These are phyloP conservation scores for Hipposideros larvatus DNA, from an alignment of 2,797 vertebrate genomes.

Conservation along the genomic window DNA sequence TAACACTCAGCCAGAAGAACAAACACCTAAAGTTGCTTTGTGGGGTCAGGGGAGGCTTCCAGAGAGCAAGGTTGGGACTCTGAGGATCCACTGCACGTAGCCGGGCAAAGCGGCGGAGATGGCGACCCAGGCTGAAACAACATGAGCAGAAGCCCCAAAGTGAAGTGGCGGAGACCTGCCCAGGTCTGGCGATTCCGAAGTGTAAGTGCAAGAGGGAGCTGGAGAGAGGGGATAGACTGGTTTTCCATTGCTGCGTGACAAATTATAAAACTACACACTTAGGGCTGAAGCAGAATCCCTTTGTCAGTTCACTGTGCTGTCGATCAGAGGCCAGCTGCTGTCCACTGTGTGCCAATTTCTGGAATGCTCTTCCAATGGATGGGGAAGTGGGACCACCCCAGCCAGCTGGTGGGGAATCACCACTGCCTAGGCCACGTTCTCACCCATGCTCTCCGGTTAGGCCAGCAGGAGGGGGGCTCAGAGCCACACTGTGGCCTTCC, in stretches of 20 bases:
- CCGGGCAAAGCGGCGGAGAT: not conserved
- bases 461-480: not conserved
- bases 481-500: too few relatives aligned
- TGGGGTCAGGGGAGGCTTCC: not conserved
- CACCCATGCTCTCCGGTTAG: too few relatives aligned
- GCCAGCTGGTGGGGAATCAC: not conserved
- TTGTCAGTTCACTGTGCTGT: not conserved
- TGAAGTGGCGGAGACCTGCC: not conserved
- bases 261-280: not conserved
- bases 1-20: not conserved
- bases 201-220: not conserved
- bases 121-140: not conserved
- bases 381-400: not conserved
- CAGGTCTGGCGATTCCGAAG: accelerated
- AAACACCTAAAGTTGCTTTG: not conserved
- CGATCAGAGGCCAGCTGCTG: not conserved
- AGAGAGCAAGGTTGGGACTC: not conserved
- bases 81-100: not conserved
- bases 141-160: not conserved
- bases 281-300: not conserved
- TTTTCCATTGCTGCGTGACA: not conserved
- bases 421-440: not conserved
- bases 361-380: not conserved
- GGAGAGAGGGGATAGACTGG: not conserved
- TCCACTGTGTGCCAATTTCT: not conserved